phyloP scores from a whole-genome alignment of 2,113 vertebrate species.

The Pseudolaguvia tuberculata region DNA sequence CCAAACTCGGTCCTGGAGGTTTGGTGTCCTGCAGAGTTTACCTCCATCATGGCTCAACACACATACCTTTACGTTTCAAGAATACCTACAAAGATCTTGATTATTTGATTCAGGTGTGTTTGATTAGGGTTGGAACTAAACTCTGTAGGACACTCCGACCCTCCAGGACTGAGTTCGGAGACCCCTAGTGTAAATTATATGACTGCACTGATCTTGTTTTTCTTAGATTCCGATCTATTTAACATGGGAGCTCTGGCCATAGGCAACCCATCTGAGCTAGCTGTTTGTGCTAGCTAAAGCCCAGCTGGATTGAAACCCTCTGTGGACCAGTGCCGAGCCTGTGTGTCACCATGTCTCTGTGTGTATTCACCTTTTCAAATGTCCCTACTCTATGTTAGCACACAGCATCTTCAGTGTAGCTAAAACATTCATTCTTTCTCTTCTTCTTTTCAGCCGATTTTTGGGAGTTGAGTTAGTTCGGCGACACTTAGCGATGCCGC shows the following conservation, averaged over 20 bases:
- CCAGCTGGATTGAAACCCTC: slow-evolving; percentile 40
- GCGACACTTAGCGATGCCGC: neutral
- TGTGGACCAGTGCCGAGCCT: slow-evolving; percentile 46
- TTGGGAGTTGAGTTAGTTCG: too few relatives aligned
- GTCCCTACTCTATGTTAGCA: slow-evolving; percentile 40
- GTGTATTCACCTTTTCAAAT: slow-evolving; percentile 45
- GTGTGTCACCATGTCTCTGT: slow-evolving; percentile 42
- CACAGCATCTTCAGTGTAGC: slow-evolving; percentile 21
- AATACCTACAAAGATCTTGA: too few relatives aligned
- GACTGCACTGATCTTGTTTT: neutral
- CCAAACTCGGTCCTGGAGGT: too few relatives aligned
- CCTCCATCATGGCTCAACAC: too few relatives aligned
- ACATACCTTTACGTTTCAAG: too few relatives aligned
- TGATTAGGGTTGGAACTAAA: too few relatives aligned
- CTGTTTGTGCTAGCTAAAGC: slow-evolving; percentile 27
- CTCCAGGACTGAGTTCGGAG: too few relatives aligned
- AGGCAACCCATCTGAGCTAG: slow-evolving; percentile 36
- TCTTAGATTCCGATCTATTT: slow-evolving; percentile 5
- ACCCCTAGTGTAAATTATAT: too few relatives aligned
- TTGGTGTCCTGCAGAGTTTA: too few relatives aligned
- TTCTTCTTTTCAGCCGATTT: neutral
- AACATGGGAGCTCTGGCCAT: slow-evolving; percentile 27
- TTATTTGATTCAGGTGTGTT: too few relatives aligned
- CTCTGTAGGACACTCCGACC: too few relatives aligned
- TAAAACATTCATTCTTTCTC: slow-evolving; percentile 18